Evolutionary conservation across 2,797 vertebrate genomes (phyloP), one percentile per base, ranked within the genome.

Genomic region (Acipenser transmontanus): DNA sequence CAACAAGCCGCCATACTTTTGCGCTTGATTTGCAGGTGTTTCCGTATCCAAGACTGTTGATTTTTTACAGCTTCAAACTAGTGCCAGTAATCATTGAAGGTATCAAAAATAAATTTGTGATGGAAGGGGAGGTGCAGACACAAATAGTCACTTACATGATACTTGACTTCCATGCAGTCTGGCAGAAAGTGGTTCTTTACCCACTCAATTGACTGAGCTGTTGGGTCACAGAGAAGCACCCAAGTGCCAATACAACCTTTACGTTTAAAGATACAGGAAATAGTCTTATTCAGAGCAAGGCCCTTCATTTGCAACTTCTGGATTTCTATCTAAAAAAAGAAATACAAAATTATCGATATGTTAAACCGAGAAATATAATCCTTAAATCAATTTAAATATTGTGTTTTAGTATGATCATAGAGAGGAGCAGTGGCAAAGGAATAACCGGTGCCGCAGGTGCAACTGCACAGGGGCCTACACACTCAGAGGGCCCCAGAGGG

Each of bases 291-390:
- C 56, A 63, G 49, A 17, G 69, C 65, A 50, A 70, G 61, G 8
- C 69, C 74, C 48, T 51, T 71, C 12, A 34, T 69, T 63, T 68
- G 62, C 56, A 70, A 4, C 11, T 57, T 61, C 72, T 72, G 69
- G 7, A 70, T 66, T 69, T 71, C 70, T 7, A 8, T 61, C 60
- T 61, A 47, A 61, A 17, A 10, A 61, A 34, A 17, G 47, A 61
- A 61, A 61, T 14, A 13, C 12, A 57, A 7, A n/a, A n/a, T 12
- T 57, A 12, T 6, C 6, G 11, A 57, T 12, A 57, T 57, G 11
- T 12, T 11, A 52, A 8, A 52, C 6, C 12, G 7, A 34, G 34
- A 34, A 34, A 34, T 34, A 34, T 34, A 34, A 34, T 34, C 34
- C 34, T 0, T 34, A 34, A n/a, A 34, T 34, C 34, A 3, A 34